Conservation (phyloP, 2,113 vertebrate genomes). For the Campylorhamphus procurvoides region DNA sequence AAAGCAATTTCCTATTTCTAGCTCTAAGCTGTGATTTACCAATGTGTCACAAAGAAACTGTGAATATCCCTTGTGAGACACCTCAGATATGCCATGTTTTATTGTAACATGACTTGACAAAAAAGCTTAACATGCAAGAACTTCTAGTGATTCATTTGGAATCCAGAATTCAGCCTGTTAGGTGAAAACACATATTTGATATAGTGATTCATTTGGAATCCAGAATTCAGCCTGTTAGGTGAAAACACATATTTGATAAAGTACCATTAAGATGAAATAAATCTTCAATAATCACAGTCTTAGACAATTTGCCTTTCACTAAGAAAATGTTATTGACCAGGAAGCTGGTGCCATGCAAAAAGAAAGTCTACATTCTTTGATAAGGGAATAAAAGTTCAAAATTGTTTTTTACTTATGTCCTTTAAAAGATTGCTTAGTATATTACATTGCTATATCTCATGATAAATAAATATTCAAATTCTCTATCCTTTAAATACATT, state of each 20-base stretch:
- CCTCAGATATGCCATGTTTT: neutral
- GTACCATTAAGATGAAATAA: neutral
- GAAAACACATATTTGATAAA: neutral
- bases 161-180: neutral
- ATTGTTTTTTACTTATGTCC: neutral
- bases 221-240: neutral
- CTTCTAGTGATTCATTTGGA: neutral
- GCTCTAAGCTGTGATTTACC: neutral
- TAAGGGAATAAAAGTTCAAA: neutral
- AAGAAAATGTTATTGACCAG: neutral
- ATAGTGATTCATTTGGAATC: neutral
- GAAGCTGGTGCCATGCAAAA: neutral
- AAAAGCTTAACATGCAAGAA: neutral
- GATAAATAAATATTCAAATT: neutral
- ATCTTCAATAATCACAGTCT: neutral
- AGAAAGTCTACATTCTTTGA: neutral
- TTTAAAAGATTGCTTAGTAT: neutral
- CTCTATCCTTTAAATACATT: neutral
- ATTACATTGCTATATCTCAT: neutral
- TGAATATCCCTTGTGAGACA: neutral
- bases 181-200: neutral
- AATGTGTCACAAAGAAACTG: neutral
- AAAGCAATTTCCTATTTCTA: neutral
- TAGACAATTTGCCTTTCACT: neutral
- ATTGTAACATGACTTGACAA: neutral